A percentile compares a stretch with the other conserved stretches of the same genome.
phyloP scores from a whole-genome alignment of 2,888 invertebrate genomes.

The Rhagium mordax region DNA sequence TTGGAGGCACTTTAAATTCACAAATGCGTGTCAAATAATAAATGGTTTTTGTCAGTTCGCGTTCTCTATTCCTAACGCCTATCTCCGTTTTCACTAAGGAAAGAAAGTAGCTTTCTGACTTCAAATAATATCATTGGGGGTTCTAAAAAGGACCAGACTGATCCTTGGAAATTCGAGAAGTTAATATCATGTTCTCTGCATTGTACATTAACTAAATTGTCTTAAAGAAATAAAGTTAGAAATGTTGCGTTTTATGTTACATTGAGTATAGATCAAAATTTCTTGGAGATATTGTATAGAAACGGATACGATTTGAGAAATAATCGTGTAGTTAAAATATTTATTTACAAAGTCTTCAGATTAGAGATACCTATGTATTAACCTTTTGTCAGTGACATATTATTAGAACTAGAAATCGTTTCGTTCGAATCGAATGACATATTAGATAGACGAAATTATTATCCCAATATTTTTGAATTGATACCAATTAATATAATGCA shows the following conservation, averaged over 20 bases:
- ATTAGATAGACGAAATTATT: too few relatives aligned
- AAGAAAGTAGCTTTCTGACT: background rate
- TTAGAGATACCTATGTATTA: too few relatives aligned
- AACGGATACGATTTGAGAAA: background rate
- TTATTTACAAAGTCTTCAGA: background rate
- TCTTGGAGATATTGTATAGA: background rate
- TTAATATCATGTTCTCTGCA: constrained; percentile 4
- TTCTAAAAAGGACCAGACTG: background rate
- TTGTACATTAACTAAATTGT: background rate
- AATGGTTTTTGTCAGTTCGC: constrained; percentile 13
- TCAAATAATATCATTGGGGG: background rate
- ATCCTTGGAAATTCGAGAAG: constrained; percentile 1
- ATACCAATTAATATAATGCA: too few relatives aligned
- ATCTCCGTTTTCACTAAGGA: background rate
- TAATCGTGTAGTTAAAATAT: background rate
- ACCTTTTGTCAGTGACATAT: too few relatives aligned
- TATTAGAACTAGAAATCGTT: too few relatives aligned
- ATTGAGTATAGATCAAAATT: background rate
- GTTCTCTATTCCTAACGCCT: constrained; percentile 3
- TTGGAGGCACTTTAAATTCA: constrained; percentile 14
- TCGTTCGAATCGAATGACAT: too few relatives aligned
- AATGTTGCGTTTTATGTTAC: background rate
- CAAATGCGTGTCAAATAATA: constrained; percentile 20
- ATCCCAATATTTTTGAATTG: too few relatives aligned
- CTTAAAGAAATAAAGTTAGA: background rate